phyloP scores from a whole-genome alignment of 64 coral and sea anemone genomes.

The Acropora yongei region DNA sequence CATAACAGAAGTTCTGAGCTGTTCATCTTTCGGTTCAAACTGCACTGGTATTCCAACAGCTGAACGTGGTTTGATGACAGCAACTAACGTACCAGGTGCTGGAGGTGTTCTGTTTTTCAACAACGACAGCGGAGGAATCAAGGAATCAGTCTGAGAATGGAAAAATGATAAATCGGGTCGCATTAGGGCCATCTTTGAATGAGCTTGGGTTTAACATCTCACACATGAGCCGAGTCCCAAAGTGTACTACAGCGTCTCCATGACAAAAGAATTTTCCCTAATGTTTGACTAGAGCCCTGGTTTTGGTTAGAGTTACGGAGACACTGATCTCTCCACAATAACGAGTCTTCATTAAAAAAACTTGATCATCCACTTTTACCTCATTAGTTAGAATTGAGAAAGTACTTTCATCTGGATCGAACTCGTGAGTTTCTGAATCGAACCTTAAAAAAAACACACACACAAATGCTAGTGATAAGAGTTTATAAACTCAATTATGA shows the following conservation, averaged over 20 bases:
- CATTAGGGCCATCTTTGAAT: too few relatives aligned
- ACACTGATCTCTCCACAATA: too few relatives aligned
- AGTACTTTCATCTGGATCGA: slow-evolving; percentile 64
- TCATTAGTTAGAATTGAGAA: slow-evolving; percentile 72
- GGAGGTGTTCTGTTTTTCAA: not conserved
- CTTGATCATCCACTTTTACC: not conserved
- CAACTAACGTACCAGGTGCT: slow-evolving; percentile 58
- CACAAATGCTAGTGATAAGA: not conserved
- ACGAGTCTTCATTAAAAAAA: not conserved
- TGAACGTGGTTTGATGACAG: slow-evolving; percentile 81
- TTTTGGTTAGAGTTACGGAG: too few relatives aligned
- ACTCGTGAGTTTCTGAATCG: slow-evolving; percentile 70
- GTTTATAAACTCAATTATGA: too few relatives aligned
- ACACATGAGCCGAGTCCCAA: too few relatives aligned
- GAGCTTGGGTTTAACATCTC: too few relatives aligned
- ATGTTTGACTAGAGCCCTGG: too few relatives aligned
- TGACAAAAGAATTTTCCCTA: too few relatives aligned
- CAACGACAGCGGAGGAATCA: not conserved
- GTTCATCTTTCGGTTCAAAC: slow-evolving; percentile 89
- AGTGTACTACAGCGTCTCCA: too few relatives aligned
- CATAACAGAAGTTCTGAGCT: slow-evolving; percentile 79
- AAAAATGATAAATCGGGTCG: not conserved
- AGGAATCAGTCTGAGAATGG: not conserved
- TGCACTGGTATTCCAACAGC: slow-evolving; percentile 75
- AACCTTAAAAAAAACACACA: slow-evolving; percentile 28